Conservation (phyloP, 2,888 invertebrate genomes). For the Sesia bembeciformis region DNA sequence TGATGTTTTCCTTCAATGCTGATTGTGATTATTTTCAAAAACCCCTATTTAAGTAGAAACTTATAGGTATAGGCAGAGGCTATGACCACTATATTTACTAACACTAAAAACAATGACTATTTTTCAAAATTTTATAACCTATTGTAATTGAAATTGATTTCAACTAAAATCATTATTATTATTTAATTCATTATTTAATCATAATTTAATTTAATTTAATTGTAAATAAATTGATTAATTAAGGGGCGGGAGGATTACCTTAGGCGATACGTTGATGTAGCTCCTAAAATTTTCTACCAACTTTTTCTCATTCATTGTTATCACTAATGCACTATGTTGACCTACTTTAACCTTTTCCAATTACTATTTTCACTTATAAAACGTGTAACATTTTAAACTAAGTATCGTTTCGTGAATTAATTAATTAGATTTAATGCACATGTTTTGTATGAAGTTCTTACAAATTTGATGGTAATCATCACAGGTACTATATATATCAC, state of each 20-base stretch:
- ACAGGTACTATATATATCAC: slow-evolving; percentile 25
- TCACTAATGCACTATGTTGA: slow-evolving; percentile 32
- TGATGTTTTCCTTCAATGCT: no score
- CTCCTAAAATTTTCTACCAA: slow-evolving; percentile 72
- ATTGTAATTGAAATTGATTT: no score
- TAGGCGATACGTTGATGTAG: slow-evolving; percentile 64
- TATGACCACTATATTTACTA: no score
- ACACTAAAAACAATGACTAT: no score
- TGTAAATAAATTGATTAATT: no score
- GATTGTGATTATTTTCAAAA: no score
- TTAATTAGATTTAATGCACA: slow-evolving; percentile 35
- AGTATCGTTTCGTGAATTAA: neutral
- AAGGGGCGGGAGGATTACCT: slow-evolving; percentile 9
- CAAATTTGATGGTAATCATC: slow-evolving; percentile 55
- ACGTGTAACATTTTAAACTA: neutral
- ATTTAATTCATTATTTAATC: no score
- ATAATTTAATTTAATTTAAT: no score
- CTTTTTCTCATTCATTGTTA: slow-evolving; percentile 72
- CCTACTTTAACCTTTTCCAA: slow-evolving; percentile 30
- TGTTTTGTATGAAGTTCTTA: slow-evolving; percentile 33
- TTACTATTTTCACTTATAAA: neutral
- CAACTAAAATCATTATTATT: no score
- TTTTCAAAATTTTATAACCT: no score
- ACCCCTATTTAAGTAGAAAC: no score
- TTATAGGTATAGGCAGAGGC: no score